These are phyloP conservation scores for Drosophila neonasuta DNA, from an alignment of 2,888 invertebrate genomes.

Conservation along the genomic window DNA sequence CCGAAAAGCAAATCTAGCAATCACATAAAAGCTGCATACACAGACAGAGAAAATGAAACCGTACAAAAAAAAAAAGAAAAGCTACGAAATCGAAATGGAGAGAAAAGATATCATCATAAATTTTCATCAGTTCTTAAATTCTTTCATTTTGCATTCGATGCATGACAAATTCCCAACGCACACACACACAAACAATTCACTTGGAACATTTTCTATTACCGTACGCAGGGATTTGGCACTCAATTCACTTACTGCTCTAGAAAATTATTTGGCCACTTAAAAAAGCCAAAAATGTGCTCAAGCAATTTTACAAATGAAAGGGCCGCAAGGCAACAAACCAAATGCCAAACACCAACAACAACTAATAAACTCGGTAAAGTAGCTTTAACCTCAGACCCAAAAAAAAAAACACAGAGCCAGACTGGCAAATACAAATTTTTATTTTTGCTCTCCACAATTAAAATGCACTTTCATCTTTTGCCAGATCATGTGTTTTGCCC, in stretches of 20 bases:
- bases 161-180: slow-evolving; percentile 24
- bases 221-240: not conserved
- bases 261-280: slow-evolving; percentile 49
- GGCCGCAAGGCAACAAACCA: slow-evolving; percentile 23
- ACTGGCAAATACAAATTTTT: slow-evolving; percentile 23
- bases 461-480: slow-evolving; percentile 59
- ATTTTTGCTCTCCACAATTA: slow-evolving; percentile 35
- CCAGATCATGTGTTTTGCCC: slow-evolving; percentile 18
- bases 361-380: slow-evolving; percentile 45
- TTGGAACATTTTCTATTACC: slow-evolving; percentile 8
- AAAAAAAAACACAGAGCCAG: too few relatives aligned
- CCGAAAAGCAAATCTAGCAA: slow-evolving; percentile 40
- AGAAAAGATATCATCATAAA: slow-evolving; percentile 29
- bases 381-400: slow-evolving; percentile 6
- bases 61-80: not conserved
- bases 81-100: not conserved
- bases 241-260: slow-evolving; percentile 45
- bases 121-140: slow-evolving; percentile 27
- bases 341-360: slow-evolving; percentile 14
- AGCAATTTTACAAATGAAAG: slow-evolving; percentile 47
- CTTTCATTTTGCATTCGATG: slow-evolving; percentile 18
- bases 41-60: slow-evolving; percentile 7
- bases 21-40: slow-evolving; percentile 15
- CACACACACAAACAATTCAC: not conserved
- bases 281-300: slow-evolving; percentile 15